Evolutionary conservation across 1,140 invertebrate genomes (phyloP).

Genomic region (Argopecten irradians): DNA sequence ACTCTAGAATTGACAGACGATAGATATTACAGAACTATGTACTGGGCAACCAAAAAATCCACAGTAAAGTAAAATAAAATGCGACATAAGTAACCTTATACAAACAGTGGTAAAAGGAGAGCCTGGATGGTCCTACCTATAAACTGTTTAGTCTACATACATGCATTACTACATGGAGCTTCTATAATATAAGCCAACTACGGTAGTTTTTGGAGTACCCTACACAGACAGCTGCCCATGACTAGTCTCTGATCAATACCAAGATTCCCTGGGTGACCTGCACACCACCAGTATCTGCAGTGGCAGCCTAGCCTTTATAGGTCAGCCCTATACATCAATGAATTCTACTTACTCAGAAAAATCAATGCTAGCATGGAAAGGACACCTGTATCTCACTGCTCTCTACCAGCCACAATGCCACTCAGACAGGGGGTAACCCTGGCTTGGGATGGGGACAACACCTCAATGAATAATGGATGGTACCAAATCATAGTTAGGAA

Average conservation of each 20-base stretch:
- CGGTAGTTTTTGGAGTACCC: not conserved
- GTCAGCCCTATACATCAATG: not conserved
- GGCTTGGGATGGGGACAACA: too few species aligned
- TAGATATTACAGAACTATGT: not conserved
- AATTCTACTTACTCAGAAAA: slow-evolving; percentile 22
- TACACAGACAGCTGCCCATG: not conserved
- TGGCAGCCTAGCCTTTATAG: not conserved
- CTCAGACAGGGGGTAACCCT: not conserved
- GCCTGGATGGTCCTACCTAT: not conserved
- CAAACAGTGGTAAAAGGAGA: not conserved
- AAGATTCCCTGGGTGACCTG: slow-evolving; percentile 6
- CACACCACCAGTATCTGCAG: not conserved
- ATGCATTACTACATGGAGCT: not conserved
- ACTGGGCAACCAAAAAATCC: not conserved
- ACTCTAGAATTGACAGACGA: not conserved
- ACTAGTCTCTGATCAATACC: slow-evolving; percentile 14
- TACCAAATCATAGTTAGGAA: not conserved
- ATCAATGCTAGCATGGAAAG: not conserved
- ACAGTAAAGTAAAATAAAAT: not conserved
- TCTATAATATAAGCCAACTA: not conserved
- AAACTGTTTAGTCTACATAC: not conserved
- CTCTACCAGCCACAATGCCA: not conserved
- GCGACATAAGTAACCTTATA: not conserved
- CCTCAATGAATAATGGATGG: too few species aligned
- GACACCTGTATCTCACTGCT: not conserved